A percentile compares a stretch with the other conserved stretches of the same genome.
Conservation (phyloP, 2,888 invertebrate species). For the Pseudococcus longispinus region DNA sequence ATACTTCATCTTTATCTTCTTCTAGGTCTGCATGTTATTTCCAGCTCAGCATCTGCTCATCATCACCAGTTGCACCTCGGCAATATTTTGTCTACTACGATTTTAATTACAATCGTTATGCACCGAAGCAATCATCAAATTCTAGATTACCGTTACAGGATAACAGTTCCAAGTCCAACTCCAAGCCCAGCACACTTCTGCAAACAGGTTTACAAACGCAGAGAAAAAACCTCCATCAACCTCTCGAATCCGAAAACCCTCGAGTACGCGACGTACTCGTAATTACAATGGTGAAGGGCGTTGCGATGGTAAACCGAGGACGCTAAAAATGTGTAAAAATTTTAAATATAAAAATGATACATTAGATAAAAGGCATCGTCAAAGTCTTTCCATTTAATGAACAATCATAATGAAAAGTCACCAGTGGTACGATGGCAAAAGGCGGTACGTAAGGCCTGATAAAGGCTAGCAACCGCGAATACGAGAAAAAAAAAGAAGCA, state of each 20-base stretch:
- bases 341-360: slow-evolving; percentile 42
- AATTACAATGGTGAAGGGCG: slow-evolving; percentile 34
- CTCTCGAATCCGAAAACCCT: neutral
- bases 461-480: slow-evolving; percentile 39
- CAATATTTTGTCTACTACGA: neutral
- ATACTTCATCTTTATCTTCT: too few relatives aligned
- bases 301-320: neutral
- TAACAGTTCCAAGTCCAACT: too few relatives aligned
- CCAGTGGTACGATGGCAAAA: slow-evolving; percentile 40
- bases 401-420: slow-evolving; percentile 52
- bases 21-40: too few relatives aligned
- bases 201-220: neutral
- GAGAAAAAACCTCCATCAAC: neutral
- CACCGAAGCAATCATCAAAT: slow-evolving; percentile 4
- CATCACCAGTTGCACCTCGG: neutral
- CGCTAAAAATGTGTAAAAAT: slow-evolving; percentile 26
- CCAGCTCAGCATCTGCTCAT: too few relatives aligned
- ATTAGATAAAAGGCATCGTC: slow-evolving; percentile 37
- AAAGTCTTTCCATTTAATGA: slow-evolving; percentile 53
- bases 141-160: neutral
- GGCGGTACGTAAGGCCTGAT: slow-evolving; percentile 56
- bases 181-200: neutral
- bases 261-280: neutral
- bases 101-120: neutral
- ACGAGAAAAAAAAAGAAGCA: slow-evolving; percentile 37